phyloP scores from a whole-genome alignment of 2,797 vertebrate species.

The Oreortyx pictus region DNA sequence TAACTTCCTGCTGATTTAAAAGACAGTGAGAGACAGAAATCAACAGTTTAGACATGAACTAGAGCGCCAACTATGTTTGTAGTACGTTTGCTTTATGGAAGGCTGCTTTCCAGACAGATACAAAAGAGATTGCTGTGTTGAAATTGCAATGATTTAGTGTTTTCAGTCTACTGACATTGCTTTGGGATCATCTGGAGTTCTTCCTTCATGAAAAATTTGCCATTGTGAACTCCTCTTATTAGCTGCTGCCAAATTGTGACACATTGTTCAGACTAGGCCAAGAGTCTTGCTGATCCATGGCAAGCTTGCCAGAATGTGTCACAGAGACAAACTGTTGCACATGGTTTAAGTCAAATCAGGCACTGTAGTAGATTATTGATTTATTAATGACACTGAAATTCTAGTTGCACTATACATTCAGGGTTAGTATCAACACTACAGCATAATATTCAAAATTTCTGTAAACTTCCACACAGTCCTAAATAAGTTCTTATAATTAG shows the following conservation, averaged over 20 bases:
- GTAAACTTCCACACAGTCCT: neutral
- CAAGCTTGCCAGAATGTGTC: neutral
- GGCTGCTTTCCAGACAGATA: neutral
- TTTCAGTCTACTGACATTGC: neutral
- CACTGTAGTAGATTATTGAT: neutral
- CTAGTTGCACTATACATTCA: neutral
- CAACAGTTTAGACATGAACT: neutral
- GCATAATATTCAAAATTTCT: neutral
- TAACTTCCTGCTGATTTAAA: neutral
- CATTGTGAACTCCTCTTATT: neutral
- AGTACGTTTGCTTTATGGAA: neutral
- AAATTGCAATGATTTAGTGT: neutral
- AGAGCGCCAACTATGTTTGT: neutral
- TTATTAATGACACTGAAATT: neutral
- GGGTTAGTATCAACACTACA: neutral
- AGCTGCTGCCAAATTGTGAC: neutral
- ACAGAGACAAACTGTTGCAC: neutral
- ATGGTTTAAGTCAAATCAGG: neutral
- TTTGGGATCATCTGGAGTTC: neutral
- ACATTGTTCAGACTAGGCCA: neutral
- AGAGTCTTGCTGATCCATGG: neutral
- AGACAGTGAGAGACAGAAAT: neutral
- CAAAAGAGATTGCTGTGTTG: neutral
- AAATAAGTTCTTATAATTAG: neutral
- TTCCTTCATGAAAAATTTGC: neutral